phyloP scores from a whole-genome alignment of 53 echinoderm and acorn worm genomes.

The Actinopyga echinites region DNA sequence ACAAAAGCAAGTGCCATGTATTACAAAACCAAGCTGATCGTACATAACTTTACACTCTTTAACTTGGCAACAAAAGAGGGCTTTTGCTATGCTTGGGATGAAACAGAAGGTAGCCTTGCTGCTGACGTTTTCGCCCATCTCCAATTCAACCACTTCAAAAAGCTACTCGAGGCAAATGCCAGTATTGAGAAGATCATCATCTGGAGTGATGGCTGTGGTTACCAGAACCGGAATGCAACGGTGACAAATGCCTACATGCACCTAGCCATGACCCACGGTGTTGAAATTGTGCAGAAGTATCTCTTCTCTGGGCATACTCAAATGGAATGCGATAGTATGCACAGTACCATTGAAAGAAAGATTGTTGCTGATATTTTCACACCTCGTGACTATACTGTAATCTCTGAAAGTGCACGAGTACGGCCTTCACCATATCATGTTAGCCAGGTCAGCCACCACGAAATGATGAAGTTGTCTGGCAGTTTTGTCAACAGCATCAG shows the following conservation, averaged over 20 bases:
- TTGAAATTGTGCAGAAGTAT: slow-evolving; percentile 35
- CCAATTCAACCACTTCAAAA: slow-evolving; percentile 32
- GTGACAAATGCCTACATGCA: slow-evolving; percentile 19
- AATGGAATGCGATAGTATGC: slow-evolving; percentile 42
- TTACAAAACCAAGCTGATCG: too few relatives aligned
- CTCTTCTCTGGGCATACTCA: slow-evolving; percentile 41
- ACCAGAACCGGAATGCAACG: slow-evolving; percentile 31
- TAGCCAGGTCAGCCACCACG: slow-evolving; percentile 5
- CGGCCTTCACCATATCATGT: slow-evolving; percentile 14
- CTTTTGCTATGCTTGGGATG: background rate
- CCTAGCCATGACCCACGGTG: background rate
- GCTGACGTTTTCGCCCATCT: slow-evolving; percentile 37
- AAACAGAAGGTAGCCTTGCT: background rate
- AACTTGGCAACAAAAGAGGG: too few relatives aligned
- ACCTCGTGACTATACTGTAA: slow-evolving; percentile 25
- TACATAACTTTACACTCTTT: too few relatives aligned
- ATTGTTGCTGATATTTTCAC: slow-evolving; percentile 27
- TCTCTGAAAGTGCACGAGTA: slow-evolving; percentile 11
- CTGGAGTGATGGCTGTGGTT: slow-evolving; percentile 51
- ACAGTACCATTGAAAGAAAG: slow-evolving; percentile 29
- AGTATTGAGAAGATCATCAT: background rate
- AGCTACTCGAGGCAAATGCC: background rate
- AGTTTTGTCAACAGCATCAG: background rate
- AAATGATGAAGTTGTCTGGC: slow-evolving; percentile 19
- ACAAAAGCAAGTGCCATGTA: too few relatives aligned